Base-by-base conservation (phyloP, 2,888 invertebrate genomes). In the Lymantria dispar region DNA sequence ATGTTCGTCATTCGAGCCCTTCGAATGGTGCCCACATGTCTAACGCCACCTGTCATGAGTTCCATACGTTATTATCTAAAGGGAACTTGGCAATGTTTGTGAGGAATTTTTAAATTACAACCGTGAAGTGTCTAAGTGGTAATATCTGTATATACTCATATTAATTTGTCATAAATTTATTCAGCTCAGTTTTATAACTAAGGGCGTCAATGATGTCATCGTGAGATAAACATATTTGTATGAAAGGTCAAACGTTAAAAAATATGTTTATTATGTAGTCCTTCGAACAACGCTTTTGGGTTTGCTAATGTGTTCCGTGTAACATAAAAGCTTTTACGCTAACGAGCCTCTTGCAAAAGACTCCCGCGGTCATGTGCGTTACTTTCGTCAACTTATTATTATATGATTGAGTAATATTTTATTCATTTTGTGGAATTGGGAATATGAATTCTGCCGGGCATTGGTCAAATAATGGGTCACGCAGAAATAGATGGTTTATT, bases 381-480 rank as follows among this genome's bases (percentile, higher is more conserved):
- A 58, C 59, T 71, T 72, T 62, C 63, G 56, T 50, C 56, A 54
- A 57, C 72, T 73, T 70, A 70, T 70, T 68, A 8, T 68, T 68
- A 54, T n/a, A n/a, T 76, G 67, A 72, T 87, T 83, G 80, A 81
- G 86, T 76, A 85, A 86, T 76, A 72, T 75, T 77, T 78, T 82
- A 80, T 79, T 81, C 73, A 68, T 78, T 83, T 83, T 80, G 76
- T 72, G 68, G 74, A 78, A 84, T 70, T 73, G 72, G 68, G 69
- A 61, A 68, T 72, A 70, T 76, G 72, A 75, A 72, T 69, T 70
- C 11, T 63, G 70, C 64, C 65, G 65, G 66, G 67, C 71, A 69
- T 65, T 77, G 78, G 77, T 78, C 71, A 76, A 68, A 82, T 80
- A 85, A 83, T 86, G 74, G 85, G 86, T 86, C 87, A 83, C 60